Evolutionary conservation across 1,140 invertebrate species (phyloP), one percentile per base, ranked within the genome.

Genomic region (Ceratitis capitata): DNA sequence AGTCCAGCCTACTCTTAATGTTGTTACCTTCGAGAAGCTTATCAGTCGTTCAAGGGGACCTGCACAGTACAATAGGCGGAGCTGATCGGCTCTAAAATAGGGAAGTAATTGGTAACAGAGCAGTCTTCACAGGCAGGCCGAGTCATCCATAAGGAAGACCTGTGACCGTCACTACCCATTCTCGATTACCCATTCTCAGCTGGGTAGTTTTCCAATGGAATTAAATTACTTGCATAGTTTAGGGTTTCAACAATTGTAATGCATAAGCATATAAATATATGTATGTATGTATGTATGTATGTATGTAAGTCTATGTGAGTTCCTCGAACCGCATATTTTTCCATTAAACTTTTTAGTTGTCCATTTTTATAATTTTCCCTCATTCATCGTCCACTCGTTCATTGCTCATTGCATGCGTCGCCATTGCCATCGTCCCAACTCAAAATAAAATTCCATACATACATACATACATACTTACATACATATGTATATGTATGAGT

Each of bases 341-440:
- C 61, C 61, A 69, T 69, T 69, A 69, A 69, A 69, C 61, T 69
- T 69, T 69, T 69, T 69, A 39, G 61, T 69, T 69, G 61, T 4
- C 61, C 61, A 69, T 19, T 69, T 69, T 69, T 29, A 35, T 39
- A 69, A 69, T 69, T 69, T 69, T 69, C 32, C 61, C 12, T 69
- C 29, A 29, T 29, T 69, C 29, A 29, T 29, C 26, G 61, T 39
- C 61, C 61, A 69, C 61, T 69, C 23, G 9, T n/a, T n/a, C n/a
- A 32, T 0, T 23, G 61, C 61, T 69, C 51, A 56, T 69, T 69
- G 61, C 19, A 69, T 19, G 10, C 51, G n/a, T 53, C 5, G 16
- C 51, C 51, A 12, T 19, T n/a, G n/a, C n/a, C n/a, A n/a, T 56
- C n/a, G 51, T 23, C 51, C 51, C 51, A 56, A 23, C 51, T 7